These are phyloP conservation scores for Dioctria linearis DNA, from an alignment of 2,888 invertebrate genomes.

Conservation along the genomic window DNA sequence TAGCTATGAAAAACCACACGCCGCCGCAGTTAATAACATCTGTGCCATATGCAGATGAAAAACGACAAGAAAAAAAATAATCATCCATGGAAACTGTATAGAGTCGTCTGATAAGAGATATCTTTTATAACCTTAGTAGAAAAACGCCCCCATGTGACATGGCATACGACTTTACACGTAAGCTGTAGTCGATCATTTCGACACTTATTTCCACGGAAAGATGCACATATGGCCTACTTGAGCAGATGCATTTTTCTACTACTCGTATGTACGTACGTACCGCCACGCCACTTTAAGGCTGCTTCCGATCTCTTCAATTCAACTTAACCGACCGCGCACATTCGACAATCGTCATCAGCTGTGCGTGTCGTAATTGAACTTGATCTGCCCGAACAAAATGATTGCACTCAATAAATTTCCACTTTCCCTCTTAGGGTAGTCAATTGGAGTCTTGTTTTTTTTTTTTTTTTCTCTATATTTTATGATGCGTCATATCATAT, in stretches of 20 bases:
- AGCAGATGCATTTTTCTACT: neutral
- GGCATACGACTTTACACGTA: neutral
- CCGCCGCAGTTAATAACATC: too few relatives aligned
- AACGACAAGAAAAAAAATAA: too few relatives aligned
- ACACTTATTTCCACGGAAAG: neutral
- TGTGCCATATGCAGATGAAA: too few relatives aligned
- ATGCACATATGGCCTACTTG: constrained; percentile 31
- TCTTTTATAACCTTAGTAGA: neutral
- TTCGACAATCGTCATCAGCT: neutral
- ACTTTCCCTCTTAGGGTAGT: neutral
- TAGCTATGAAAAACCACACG: too few relatives aligned
- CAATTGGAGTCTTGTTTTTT: too few relatives aligned
- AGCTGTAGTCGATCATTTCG: neutral
- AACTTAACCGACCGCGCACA: neutral
- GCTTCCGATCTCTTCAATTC: neutral
- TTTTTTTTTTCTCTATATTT: too few relatives aligned
- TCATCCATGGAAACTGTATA: too few relatives aligned
- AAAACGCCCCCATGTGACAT: constrained; percentile 6
- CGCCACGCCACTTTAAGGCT: neutral
- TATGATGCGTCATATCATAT: too few relatives aligned
- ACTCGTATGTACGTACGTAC: neutral
- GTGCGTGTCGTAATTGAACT: neutral
- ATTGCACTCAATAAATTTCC: neutral
- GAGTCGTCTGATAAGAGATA: neutral
- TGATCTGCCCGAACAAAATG: neutral